phyloP scores from a whole-genome alignment of 2,113 vertebrate genomes.

The Ageneiosus marmoratus region DNA sequence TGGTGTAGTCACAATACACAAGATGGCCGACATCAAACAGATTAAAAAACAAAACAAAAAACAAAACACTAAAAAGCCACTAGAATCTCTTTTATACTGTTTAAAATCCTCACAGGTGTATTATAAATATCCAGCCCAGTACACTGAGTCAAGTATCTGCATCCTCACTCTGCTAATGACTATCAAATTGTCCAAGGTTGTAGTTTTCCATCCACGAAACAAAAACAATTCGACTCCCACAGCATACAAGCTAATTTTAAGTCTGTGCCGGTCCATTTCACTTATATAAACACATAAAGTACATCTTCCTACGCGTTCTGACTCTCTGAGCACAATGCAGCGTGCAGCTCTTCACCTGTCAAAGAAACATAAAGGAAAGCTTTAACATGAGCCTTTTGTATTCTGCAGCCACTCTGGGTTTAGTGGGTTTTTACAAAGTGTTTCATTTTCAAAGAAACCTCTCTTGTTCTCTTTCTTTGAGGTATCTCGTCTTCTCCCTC shows the following conservation, averaged over 20 bases:
- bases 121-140: background rate
- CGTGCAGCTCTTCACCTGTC: constrained; percentile 29
- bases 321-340: constrained; percentile 45
- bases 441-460: constrained; percentile 65
- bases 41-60: background rate
- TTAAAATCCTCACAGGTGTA: background rate
- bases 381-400: constrained; percentile 56
- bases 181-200: background rate
- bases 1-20: background rate
- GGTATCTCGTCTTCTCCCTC: background rate
- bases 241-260: background rate
- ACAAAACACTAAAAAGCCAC: background rate
- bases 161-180: background rate
- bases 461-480: constrained; percentile 55
- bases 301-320: constrained; percentile 2
- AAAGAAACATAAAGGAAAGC: constrained; percentile 52
- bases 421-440: constrained; percentile 58
- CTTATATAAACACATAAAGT: constrained; percentile 30
- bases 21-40: background rate
- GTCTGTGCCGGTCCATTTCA: constrained; percentile 9
- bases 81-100: background rate
- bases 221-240: background rate
- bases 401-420: constrained; percentile 52
- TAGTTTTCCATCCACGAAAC: background rate
- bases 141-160: background rate